Conservation (phyloP, 2,888 invertebrate genomes). For the Notocelia uddmanniana region DNA sequence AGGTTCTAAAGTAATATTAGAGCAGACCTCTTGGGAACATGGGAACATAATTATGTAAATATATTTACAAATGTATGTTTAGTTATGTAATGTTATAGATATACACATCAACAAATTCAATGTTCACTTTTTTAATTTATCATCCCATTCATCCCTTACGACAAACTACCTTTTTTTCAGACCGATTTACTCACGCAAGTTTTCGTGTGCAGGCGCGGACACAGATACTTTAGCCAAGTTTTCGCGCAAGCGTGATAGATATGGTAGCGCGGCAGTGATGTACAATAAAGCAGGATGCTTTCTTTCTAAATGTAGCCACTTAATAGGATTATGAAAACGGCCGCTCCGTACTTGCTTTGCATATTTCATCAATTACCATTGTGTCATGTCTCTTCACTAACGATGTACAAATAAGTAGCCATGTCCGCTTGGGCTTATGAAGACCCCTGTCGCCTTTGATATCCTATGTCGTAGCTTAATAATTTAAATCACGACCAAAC, state of each 20-base stretch:
- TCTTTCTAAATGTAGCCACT: slow-evolving; percentile 53
- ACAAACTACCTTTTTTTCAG: too few relatives aligned
- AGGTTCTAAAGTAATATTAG: too few relatives aligned
- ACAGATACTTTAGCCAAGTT: background rate
- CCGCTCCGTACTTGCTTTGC: slow-evolving; percentile 61
- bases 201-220: too few relatives aligned
- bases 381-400: slow-evolving; percentile 66
- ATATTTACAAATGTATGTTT: too few relatives aligned
- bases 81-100: too few relatives aligned
- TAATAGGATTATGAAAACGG: slow-evolving; percentile 60
- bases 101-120: too few relatives aligned
- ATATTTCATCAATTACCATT: slow-evolving; percentile 80
- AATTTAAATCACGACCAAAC: slow-evolving; percentile 55
- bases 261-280: background rate
- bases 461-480: slow-evolving; percentile 55
- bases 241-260: background rate
- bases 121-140: too few relatives aligned
- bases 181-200: too few relatives aligned
- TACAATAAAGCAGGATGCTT: slow-evolving; percentile 29
- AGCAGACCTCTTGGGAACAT: too few relatives aligned
- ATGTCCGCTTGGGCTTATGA: slow-evolving; percentile 62
- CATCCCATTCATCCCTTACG: too few relatives aligned
- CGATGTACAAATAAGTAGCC: slow-evolving; percentile 74
- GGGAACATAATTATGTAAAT: too few relatives aligned
- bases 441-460: slow-evolving; percentile 60